These are phyloP conservation scores for Chionodraco myersi DNA, from an alignment of 2,113 vertebrate species.

Conservation along the genomic window DNA sequence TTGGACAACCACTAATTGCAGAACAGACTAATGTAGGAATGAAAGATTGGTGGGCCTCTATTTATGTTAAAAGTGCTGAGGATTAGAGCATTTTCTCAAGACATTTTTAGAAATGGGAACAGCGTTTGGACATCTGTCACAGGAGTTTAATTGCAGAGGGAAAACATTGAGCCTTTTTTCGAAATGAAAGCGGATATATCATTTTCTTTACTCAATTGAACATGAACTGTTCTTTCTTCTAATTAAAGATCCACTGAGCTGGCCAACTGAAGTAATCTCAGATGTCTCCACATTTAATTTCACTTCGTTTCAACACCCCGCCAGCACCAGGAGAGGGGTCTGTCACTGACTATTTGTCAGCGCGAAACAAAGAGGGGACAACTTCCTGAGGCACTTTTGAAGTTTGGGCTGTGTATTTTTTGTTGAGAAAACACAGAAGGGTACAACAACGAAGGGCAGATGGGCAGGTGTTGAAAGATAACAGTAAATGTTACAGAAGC, in stretches of 20 bases:
- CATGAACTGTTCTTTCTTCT: conserved; percentile 60
- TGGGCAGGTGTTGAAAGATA: neutral
- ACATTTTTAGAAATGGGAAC: conserved; percentile 36
- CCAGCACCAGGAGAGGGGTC: conserved; percentile 33
- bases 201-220: conserved; percentile 63
- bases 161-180: conserved; percentile 46
- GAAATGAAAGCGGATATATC: conserved; percentile 47
- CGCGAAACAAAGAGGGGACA: conserved; percentile 13
- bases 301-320: conserved; percentile 32
- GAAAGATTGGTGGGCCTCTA: neutral
- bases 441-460: neutral
- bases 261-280: conserved; percentile 57
- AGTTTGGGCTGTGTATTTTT: conserved; percentile 34
- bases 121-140: conserved; percentile 46
- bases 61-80: conserved; percentile 8
- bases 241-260: conserved; percentile 64
- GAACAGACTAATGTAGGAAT: conserved; percentile 1
- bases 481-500: neutral
- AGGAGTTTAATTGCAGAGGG: conserved; percentile 37
- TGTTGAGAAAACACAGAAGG: conserved; percentile 6
- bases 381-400: conserved; percentile 21
- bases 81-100: conserved; percentile 14
- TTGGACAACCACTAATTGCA: neutral
- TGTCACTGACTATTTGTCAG: conserved; percentile 55
- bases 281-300: conserved; percentile 64